Evolutionary conservation across 2,113 vertebrate genomes (phyloP).

Genomic region (Tretioscincus oriximinensis): DNA sequence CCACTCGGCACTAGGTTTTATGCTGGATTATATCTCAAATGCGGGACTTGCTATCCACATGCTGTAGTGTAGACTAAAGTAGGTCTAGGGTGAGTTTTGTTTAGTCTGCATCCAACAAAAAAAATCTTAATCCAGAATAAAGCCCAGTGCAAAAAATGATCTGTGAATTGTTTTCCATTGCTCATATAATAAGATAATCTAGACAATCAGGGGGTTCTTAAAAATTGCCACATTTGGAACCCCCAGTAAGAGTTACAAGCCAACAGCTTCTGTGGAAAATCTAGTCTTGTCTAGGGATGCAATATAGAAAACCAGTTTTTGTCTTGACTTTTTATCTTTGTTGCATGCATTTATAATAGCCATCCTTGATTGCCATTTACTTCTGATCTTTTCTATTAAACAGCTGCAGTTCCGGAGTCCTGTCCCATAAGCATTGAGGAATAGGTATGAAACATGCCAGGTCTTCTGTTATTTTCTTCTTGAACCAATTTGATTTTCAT

Average conservation of each 20-base stretch:
- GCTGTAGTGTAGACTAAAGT: too few relatives aligned
- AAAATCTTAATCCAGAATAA: too few relatives aligned
- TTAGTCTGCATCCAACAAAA: too few relatives aligned
- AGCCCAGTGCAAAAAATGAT: too few relatives aligned
- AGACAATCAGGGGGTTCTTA: not conserved
- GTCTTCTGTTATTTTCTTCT: slow-evolving; percentile 8
- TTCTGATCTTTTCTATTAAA: slow-evolving; percentile 78
- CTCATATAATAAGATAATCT: not conserved
- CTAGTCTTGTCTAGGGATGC: not conserved
- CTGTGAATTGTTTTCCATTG: too few relatives aligned
- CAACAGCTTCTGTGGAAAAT: not conserved
- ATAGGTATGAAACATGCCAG: slow-evolving; percentile 82
- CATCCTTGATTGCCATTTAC: slow-evolving; percentile 73
- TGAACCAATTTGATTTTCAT: not conserved
- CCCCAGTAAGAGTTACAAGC: not conserved
- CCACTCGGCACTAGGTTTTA: too few relatives aligned
- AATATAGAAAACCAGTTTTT: not conserved
- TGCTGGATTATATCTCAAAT: too few relatives aligned
- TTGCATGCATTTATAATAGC: slow-evolving; percentile 19
- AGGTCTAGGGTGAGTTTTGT: too few relatives aligned
- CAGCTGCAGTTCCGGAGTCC: slow-evolving; percentile 86
- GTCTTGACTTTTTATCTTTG: not conserved
- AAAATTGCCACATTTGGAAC: not conserved
- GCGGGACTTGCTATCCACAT: too few relatives aligned
- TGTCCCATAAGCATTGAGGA: slow-evolving; percentile 95